Conservation (phyloP, 2,113 vertebrate genomes). For the Thryonomys swinderianus region DNA sequence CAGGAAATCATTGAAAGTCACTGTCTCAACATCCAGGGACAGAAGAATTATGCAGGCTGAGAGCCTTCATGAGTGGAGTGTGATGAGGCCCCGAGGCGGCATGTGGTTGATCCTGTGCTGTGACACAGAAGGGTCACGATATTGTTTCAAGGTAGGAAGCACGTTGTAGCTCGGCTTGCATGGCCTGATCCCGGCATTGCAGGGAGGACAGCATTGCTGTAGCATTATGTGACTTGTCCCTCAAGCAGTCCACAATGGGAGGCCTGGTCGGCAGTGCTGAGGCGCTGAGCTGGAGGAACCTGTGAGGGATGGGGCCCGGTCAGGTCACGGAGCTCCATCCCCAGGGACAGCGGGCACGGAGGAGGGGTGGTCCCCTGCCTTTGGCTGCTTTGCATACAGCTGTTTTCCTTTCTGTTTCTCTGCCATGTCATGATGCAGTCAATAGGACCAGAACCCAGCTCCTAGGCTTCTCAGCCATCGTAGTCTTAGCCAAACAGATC, state of each 20-base stretch:
- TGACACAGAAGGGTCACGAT: rapidly evolving
- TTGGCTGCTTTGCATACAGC: background rate
- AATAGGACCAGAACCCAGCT: background rate
- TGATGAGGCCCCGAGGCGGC: rapidly evolving
- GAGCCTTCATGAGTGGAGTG: rapidly evolving
- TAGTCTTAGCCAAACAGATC: background rate
- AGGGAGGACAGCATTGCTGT: background rate
- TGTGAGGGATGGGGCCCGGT: too few species aligned
- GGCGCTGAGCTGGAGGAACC: too few species aligned
- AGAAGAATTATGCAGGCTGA: rapidly evolving
- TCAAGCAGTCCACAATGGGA: too few species aligned
- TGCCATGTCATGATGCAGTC: background rate
- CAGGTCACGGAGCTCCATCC: background rate
- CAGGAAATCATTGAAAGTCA: background rate
- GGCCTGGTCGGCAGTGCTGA: too few species aligned
- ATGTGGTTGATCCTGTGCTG: rapidly evolving
- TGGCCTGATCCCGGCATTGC: rapidly evolving
- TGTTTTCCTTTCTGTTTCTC: background rate
- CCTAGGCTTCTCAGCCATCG: rapidly evolving
- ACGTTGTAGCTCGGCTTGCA: rapidly evolving
- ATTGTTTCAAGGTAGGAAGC: background rate
- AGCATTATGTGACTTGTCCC: too few species aligned
- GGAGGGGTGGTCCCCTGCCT: background rate
- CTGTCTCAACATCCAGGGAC: rapidly evolving
- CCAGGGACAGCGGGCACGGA: background rate